These are phyloP conservation scores for Dicranocentrus wangi DNA, from an alignment of 2,888 invertebrate species.

Conservation along the genomic window DNA sequence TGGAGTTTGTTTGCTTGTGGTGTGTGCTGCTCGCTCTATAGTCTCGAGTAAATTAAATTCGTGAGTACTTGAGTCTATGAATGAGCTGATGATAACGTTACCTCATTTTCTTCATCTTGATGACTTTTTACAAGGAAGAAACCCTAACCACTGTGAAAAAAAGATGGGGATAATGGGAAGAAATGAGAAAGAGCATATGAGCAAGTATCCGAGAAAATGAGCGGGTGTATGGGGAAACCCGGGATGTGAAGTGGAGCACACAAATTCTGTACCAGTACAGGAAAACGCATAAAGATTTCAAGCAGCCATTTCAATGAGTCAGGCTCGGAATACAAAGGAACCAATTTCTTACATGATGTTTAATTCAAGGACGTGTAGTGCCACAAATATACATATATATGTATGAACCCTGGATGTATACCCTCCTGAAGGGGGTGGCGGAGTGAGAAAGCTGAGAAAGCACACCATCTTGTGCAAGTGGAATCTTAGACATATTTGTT, in stretches of 20 bases:
- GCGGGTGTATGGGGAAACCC: slow-evolving; percentile 4
- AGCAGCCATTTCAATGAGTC: slow-evolving; percentile 33
- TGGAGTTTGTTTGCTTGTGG: background rate
- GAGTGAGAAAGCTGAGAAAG: slow-evolving; percentile 1
- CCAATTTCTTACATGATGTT: slow-evolving; percentile 56
- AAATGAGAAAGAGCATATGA: background rate
- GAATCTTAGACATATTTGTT: slow-evolving; percentile 16
- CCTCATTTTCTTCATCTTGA: slow-evolving; percentile 49
- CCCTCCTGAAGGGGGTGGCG: background rate
- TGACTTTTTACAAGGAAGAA: slow-evolving; percentile 33
- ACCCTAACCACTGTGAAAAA: background rate
- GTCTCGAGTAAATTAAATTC: slow-evolving; percentile 55
- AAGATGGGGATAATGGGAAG: slow-evolving; percentile 4
- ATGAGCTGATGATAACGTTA: slow-evolving; percentile 52
- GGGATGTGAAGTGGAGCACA: slow-evolving; percentile 4
- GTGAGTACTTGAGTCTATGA: slow-evolving; percentile 45
- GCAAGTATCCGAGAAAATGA: background rate
- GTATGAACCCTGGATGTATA: background rate
- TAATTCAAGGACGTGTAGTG: slow-evolving; percentile 53
- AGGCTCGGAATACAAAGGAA: slow-evolving; percentile 46
- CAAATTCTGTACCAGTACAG: background rate
- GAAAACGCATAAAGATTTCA: slow-evolving; percentile 11
- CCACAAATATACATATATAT: background rate
- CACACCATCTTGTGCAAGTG: background rate
- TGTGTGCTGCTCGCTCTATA: slow-evolving; percentile 10